These are phyloP conservation scores for Drosophila pruinosa DNA, from an alignment of 1,140 invertebrate species.

Conservation along the genomic window DNA sequence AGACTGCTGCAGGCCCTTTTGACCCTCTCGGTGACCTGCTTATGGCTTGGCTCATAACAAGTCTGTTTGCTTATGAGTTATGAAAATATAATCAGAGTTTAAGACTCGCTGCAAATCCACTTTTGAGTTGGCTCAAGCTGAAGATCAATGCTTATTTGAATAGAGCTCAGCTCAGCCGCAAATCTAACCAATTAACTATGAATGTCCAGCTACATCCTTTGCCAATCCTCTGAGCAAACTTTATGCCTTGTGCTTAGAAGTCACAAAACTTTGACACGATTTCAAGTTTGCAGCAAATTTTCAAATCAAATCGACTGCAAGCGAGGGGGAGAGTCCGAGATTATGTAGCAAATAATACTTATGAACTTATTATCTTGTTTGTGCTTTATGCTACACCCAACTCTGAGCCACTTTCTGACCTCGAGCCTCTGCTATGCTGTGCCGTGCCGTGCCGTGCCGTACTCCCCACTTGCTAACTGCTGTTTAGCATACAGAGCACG, in stretches of 20 bases:
- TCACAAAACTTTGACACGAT: conserved; percentile 64
- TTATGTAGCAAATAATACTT: conserved; percentile 79
- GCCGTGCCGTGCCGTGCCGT: background rate
- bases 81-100: conserved; percentile 21
- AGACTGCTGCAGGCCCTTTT: background rate
- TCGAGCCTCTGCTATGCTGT: background rate
- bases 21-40: background rate
- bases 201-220: conserved; percentile 50
- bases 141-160: conserved; percentile 31
- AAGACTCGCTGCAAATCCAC: conserved; percentile 7
- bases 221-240: conserved; percentile 21
- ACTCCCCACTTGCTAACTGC: conserved; percentile 18
- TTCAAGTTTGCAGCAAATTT: conserved; percentile 58
- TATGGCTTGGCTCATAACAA: background rate
- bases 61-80: conserved; percentile 14
- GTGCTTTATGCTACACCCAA: conserved; percentile 49
- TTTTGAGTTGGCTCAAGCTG: background rate
- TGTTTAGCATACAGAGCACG: conserved; percentile 72
- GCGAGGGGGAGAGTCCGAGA: conserved; percentile 22
- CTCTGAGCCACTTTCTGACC: conserved; percentile 16
- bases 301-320: conserved; percentile 62
- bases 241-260: conserved; percentile 17
- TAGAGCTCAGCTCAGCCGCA: conserved; percentile 21
- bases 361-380: conserved; percentile 82
- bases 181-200: conserved; percentile 68